Percentiles rank a stretch among this genome's conserved stretches.
Evolutionary conservation across 2,888 invertebrate genomes (phyloP).

Genomic region (Ophion slaviceki): DNA sequence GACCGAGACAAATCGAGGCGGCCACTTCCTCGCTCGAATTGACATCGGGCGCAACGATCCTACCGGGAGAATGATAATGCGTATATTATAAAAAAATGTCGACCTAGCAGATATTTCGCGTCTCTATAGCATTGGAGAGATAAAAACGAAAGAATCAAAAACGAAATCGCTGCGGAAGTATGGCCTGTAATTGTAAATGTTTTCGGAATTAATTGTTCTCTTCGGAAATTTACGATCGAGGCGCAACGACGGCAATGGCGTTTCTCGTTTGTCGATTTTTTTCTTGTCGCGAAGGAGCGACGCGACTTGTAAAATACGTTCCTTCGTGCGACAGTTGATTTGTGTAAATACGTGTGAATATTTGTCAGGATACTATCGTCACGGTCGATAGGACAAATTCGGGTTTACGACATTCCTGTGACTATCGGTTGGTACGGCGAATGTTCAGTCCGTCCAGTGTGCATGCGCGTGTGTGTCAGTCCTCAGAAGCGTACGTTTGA

Average conservation of each 20-base stretch:
- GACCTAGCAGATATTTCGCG: background rate
- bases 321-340: conserved; percentile 28
- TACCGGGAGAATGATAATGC: background rate
- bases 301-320: conserved; percentile 43
- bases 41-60: background rate
- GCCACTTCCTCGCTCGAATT: background rate
- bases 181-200: background rate
- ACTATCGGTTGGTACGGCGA: conserved; percentile 66
- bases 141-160: background rate
- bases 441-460: conserved; percentile 77
- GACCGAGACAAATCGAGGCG: background rate
- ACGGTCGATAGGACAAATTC: conserved; percentile 12
- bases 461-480: conserved; percentile 63
- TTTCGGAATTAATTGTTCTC: background rate
- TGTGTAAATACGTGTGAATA: conserved; percentile 62
- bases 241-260: background rate
- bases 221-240: background rate
- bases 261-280: conserved; percentile 10
- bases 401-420: conserved; percentile 46
- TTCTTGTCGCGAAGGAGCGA: background rate
- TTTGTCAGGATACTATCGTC: conserved; percentile 28
- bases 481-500: conserved; percentile 57
- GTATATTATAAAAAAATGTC: background rate
- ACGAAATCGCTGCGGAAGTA: background rate
- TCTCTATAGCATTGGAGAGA: background rate